phyloP scores from a whole-genome alignment of 2,888 invertebrate genomes.

The Argyresthia albistria region DNA sequence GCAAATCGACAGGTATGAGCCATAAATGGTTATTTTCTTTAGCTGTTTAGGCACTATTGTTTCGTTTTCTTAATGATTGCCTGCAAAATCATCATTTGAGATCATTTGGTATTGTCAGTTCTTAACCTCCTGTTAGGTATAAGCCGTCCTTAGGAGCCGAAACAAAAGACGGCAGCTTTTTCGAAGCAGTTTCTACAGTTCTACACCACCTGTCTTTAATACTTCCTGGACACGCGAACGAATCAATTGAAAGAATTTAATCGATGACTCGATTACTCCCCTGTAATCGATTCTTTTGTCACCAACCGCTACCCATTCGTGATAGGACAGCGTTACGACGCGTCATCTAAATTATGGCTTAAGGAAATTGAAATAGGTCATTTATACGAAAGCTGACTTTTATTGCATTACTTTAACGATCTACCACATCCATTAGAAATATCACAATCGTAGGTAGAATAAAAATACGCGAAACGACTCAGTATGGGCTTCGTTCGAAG shows the following conservation, averaged over 20 bases:
- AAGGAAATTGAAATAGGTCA: slow-evolving; percentile 5
- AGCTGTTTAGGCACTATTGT: too few species aligned
- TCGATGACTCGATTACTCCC: slow-evolving; percentile 1
- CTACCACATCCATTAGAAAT: background rate
- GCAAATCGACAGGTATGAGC: too few species aligned
- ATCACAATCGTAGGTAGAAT: background rate
- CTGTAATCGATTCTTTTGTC: slow-evolving; percentile 6
- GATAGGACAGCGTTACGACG: slow-evolving; percentile 4
- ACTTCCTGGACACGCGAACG: slow-evolving; percentile 3
- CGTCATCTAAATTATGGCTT: slow-evolving; percentile 2
- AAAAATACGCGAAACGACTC: background rate
- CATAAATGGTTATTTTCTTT: too few species aligned
- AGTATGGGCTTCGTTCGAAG: background rate
- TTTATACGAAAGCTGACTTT: slow-evolving; percentile 2
- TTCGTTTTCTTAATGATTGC: too few species aligned
- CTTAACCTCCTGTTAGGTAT: too few species aligned
- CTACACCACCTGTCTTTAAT: background rate
- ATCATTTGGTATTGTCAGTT: too few species aligned
- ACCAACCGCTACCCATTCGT: slow-evolving; percentile 1
- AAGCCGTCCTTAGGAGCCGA: too few species aligned
- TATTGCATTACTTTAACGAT: background rate
- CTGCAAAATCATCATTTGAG: too few species aligned
- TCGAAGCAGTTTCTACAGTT: too few species aligned
- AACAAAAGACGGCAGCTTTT: too few species aligned
- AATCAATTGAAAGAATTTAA: slow-evolving; percentile 4